Evolutionary conservation across 2,797 vertebrate species (phyloP).

Genomic region (Chromis chromis): DNA sequence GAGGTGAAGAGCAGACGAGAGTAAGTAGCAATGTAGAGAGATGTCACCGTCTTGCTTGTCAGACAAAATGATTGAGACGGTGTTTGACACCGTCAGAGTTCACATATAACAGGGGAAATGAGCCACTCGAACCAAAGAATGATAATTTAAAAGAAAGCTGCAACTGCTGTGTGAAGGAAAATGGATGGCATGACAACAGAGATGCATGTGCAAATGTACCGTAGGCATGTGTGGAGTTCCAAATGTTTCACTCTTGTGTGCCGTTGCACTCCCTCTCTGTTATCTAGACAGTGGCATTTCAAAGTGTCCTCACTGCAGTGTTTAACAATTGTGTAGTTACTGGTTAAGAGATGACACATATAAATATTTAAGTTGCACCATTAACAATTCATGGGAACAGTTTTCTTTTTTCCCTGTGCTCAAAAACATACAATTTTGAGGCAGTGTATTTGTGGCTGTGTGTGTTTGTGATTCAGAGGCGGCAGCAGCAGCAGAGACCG

Average conservation of each 20-base stretch:
- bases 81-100: conserved; percentile 3
- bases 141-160: background rate
- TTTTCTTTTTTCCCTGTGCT: conserved; percentile 5
- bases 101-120: background rate
- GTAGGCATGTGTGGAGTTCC: background rate
- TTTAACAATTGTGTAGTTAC: conserved; percentile 47
- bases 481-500: background rate
- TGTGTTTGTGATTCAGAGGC: background rate
- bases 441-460: background rate
- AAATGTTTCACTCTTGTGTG: background rate
- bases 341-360: conserved; percentile 44
- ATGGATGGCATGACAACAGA: background rate
- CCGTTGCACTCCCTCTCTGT: background rate
- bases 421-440: conserved; percentile 37
- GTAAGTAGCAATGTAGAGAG: background rate
- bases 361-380: conserved; percentile 49
- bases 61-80: conserved; percentile 19
- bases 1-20: background rate
- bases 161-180: background rate
- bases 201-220: conserved; percentile 4
- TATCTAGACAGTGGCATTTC: conserved; percentile 6
- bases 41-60: conserved; percentile 7
- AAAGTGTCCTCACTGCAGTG: conserved; percentile 31
- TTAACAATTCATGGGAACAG: conserved; percentile 51
- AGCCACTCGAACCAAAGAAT: background rate